Conservation (phyloP, 2,888 invertebrate species). For the Strigamia crassipes region DNA sequence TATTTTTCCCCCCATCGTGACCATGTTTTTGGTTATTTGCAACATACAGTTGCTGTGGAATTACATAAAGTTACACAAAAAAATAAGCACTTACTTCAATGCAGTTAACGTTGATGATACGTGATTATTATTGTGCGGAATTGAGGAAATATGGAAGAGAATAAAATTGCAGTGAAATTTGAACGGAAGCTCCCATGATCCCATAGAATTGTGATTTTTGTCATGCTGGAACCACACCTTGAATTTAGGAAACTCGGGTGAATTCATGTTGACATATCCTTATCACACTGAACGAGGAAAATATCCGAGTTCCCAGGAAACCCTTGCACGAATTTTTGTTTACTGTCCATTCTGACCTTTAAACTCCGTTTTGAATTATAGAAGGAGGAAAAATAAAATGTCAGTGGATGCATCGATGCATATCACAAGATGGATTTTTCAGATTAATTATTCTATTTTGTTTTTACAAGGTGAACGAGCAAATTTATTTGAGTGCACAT, state of each 20-base stretch:
- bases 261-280: conserved; percentile 17
- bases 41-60: neutral
- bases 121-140: neutral
- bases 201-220: neutral
- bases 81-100: neutral
- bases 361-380: neutral
- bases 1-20: neutral
- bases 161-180: neutral
- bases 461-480: neutral
- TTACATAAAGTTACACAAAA: conserved; percentile 5
- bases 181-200: conserved; percentile 25
- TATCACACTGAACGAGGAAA: conserved; percentile 7
- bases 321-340: neutral
- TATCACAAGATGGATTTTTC: neutral
- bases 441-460: neutral
- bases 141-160: neutral
- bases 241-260: neutral
- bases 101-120: neutral
- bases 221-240: conserved; percentile 1
- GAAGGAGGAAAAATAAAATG: neutral
- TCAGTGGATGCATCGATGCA: neutral
- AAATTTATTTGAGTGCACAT: neutral
- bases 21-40: neutral
- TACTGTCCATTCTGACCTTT: conserved; percentile 15
- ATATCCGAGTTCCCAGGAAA: neutral